A percentile compares a stretch with the other conserved stretches of the same genome.
phyloP scores from a whole-genome alignment of 2,113 vertebrate species.

The Carassius carassius region DNA sequence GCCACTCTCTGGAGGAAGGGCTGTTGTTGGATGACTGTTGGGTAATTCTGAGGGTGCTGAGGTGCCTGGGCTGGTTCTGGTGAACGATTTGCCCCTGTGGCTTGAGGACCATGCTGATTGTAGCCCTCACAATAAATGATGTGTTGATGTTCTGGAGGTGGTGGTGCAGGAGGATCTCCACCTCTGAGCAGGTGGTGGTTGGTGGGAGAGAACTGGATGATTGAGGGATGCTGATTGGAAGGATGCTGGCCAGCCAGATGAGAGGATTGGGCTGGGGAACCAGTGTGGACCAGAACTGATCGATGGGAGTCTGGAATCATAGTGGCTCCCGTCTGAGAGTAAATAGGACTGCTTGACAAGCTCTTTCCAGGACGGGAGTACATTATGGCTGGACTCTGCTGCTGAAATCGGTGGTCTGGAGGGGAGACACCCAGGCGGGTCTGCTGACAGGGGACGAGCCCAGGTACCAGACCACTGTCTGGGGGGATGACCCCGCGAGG shows the following conservation, averaged over 20 bases:
- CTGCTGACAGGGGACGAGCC: slow-evolving; percentile 90
- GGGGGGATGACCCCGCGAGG: slow-evolving; percentile 79
- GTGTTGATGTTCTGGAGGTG: slow-evolving; percentile 84
- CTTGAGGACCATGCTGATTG: slow-evolving; percentile 50
- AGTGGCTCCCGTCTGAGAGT: slow-evolving; percentile 74
- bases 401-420: slow-evolving; percentile 84
- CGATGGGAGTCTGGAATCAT: slow-evolving; percentile 86
- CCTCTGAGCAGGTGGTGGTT: slow-evolving; percentile 84
- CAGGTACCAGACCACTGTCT: slow-evolving; percentile 83
- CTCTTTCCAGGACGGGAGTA: slow-evolving; percentile 85
- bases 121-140: slow-evolving; percentile 92
- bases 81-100: slow-evolving; percentile 63
- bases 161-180: slow-evolving; percentile 75
- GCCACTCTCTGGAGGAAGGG: slow-evolving; percentile 64
- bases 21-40: slow-evolving; percentile 94
- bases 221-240: slow-evolving; percentile 81
- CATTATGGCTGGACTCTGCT: slow-evolving; percentile 86
- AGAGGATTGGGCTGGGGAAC: slow-evolving; percentile 80
- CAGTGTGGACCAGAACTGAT: slow-evolving; percentile 89
- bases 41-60: slow-evolving; percentile 77
- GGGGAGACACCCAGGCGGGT: slow-evolving; percentile 81
- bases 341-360: slow-evolving; percentile 83
- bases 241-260: slow-evolving; percentile 66
- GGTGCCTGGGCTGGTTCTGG: slow-evolving; percentile 74
- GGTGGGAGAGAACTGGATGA: slow-evolving; percentile 94